phyloP scores from a whole-genome alignment of 2,888 invertebrate species.

The Melieria picta region DNA sequence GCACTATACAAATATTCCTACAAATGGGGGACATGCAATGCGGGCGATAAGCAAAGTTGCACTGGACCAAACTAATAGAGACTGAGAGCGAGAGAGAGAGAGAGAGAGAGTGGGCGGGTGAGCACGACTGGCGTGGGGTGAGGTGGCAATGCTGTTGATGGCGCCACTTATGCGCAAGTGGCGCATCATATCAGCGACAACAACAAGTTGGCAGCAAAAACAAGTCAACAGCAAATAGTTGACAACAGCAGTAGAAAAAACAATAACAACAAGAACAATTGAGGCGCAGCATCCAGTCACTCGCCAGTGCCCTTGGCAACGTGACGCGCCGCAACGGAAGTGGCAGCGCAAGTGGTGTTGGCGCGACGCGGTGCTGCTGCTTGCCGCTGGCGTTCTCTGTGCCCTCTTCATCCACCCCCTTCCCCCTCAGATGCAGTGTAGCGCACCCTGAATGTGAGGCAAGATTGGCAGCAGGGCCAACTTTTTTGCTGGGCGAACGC shows the following conservation, averaged over 20 bases:
- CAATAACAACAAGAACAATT: too few species aligned
- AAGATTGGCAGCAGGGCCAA: conserved; percentile 13
- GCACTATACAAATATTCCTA: background rate
- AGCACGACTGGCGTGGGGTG: background rate
- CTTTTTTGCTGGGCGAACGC: conserved; percentile 7
- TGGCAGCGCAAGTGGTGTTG: too few species aligned
- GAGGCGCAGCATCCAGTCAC: too few species aligned
- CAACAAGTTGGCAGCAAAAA: conserved; percentile 20
- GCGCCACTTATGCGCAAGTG: conserved; percentile 1
- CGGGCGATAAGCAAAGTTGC: background rate
- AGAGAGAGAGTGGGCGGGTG: background rate
- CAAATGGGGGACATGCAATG: too few species aligned
- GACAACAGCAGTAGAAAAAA: too few species aligned
- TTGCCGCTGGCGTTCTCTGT: too few species aligned
- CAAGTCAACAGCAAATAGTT: too few species aligned
- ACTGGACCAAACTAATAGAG: background rate
- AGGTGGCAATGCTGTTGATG: background rate
- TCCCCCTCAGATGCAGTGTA: too few species aligned
- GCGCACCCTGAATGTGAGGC: background rate
- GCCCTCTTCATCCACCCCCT: too few species aligned
- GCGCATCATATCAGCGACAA: conserved; percentile 13
- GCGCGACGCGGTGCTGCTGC: too few species aligned
- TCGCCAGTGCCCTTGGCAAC: too few species aligned
- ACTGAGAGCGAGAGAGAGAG: background rate
- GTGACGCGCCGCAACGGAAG: too few species aligned